Evolutionary conservation across 2,113 vertebrate genomes (phyloP).

Genomic region (Athene cunicularia): DNA sequence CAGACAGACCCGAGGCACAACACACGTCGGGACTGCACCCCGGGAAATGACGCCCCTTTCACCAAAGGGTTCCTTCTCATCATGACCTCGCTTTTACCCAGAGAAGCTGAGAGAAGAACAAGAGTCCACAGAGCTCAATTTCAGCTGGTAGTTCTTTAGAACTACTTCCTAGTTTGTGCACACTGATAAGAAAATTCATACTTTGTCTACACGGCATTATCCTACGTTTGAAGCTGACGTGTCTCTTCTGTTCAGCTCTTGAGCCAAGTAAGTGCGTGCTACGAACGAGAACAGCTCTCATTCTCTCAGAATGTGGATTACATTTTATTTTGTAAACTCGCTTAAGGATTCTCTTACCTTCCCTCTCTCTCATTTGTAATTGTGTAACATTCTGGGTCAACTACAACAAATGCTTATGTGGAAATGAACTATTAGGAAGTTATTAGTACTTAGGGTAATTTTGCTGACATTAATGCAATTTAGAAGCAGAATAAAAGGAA

Average conservation of each 20-base stretch:
- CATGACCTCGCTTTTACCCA: background rate
- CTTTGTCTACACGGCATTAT: background rate
- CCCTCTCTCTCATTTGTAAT: background rate
- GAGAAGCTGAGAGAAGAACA: background rate
- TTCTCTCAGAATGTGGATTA: background rate
- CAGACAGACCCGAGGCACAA: background rate
- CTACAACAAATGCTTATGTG: background rate
- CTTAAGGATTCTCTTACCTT: background rate
- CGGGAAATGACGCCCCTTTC: background rate
- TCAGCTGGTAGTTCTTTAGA: background rate
- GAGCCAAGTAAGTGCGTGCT: background rate
- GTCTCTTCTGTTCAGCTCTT: background rate
- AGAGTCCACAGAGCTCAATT: background rate
- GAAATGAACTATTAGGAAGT: slow-evolving; percentile 49
- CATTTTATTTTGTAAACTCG: background rate
- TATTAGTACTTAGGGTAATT: slow-evolving; percentile 37
- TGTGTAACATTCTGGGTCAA: background rate
- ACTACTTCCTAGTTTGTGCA: background rate
- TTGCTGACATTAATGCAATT: slow-evolving; percentile 43
- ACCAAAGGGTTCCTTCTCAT: background rate
- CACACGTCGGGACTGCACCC: background rate
- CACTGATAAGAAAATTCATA: background rate
- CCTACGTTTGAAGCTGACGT: background rate
- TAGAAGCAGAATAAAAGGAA: slow-evolving; percentile 41
- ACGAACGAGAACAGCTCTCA: background rate